Evolutionary conservation across 2,888 invertebrate genomes (phyloP).

Genomic region (Drosophila nr. medialis): DNA sequence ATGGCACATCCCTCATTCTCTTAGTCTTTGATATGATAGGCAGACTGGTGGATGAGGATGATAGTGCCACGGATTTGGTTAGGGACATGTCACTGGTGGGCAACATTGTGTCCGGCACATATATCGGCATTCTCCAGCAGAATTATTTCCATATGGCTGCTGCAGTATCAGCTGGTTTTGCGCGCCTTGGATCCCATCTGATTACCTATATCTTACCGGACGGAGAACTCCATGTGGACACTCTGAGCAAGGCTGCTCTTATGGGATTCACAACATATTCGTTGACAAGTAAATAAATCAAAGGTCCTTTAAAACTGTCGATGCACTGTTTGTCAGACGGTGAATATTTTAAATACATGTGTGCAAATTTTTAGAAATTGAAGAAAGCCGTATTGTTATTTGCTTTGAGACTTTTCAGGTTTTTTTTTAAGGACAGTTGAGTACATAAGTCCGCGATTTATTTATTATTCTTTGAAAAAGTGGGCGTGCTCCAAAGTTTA

Average conservation of each 20-base stretch:
- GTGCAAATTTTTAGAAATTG: not conserved
- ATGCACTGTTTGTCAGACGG: not conserved
- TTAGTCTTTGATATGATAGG: constrained; percentile 66
- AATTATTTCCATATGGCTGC: constrained; percentile 54
- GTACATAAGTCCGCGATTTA: no score
- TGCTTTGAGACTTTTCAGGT: no score
- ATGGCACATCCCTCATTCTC: constrained; percentile 67
- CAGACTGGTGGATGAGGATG: constrained; percentile 55
- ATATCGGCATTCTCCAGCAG: constrained; percentile 56
- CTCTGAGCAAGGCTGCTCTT: constrained; percentile 29
- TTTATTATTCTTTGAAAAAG: no score
- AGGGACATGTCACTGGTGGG: constrained; percentile 68
- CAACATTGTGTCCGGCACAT: constrained; percentile 66
- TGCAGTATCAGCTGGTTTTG: constrained; percentile 48
- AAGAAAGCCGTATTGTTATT: no score
- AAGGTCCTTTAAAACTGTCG: not conserved
- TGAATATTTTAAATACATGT: not conserved
- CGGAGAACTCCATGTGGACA: constrained; percentile 4
- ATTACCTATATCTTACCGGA: not conserved
- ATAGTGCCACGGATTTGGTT: constrained; percentile 49
- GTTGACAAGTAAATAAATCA: constrained; percentile 13
- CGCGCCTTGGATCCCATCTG: constrained; percentile 14
- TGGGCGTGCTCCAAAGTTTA: no score
- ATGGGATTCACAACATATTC: constrained; percentile 39
- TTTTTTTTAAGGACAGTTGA: no score